phyloP scores from a whole-genome alignment of 2,888 invertebrate genomes.

The Aporophyla lueneburgensis region DNA sequence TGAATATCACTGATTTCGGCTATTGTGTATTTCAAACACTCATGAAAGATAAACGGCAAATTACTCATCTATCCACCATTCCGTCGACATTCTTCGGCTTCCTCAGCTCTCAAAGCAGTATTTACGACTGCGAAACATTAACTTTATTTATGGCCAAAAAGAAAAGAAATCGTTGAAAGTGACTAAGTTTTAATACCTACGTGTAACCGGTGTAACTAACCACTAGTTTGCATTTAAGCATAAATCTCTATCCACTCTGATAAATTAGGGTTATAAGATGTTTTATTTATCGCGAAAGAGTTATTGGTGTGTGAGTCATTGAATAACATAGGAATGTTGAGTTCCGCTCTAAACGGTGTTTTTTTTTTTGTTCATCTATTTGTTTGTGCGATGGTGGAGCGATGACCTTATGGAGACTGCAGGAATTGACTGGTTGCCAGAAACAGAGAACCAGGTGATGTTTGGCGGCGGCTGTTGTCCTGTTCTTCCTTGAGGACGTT shows the following conservation, averaged over 20 bases:
- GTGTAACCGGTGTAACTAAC: constrained; percentile 28
- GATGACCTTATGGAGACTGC: no score
- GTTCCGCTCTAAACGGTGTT: background rate
- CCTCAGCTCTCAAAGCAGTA: constrained; percentile 28
- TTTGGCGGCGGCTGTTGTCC: no score
- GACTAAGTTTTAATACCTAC: constrained; percentile 16
- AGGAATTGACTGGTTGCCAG: no score
- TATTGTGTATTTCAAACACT: background rate
- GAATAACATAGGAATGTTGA: no score
- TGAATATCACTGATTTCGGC: background rate
- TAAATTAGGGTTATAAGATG: constrained; percentile 39
- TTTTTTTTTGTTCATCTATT: no score
- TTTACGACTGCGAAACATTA: constrained; percentile 36
- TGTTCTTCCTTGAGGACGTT: no score
- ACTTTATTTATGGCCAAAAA: constrained; percentile 32
- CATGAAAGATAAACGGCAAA: constrained; percentile 10
- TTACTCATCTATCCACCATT: constrained; percentile 15
- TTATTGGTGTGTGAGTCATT: constrained; percentile 26
- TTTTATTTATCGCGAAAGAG: constrained; percentile 30
- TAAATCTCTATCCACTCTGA: constrained; percentile 35
- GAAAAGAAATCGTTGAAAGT: constrained; percentile 28
- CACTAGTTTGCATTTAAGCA: constrained; percentile 25
- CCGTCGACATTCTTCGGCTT: constrained; percentile 29
- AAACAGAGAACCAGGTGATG: no score
- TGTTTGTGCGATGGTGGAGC: no score